phyloP scores from a whole-genome alignment of 2,888 invertebrate species.

The Drosophila longiperda region DNA sequence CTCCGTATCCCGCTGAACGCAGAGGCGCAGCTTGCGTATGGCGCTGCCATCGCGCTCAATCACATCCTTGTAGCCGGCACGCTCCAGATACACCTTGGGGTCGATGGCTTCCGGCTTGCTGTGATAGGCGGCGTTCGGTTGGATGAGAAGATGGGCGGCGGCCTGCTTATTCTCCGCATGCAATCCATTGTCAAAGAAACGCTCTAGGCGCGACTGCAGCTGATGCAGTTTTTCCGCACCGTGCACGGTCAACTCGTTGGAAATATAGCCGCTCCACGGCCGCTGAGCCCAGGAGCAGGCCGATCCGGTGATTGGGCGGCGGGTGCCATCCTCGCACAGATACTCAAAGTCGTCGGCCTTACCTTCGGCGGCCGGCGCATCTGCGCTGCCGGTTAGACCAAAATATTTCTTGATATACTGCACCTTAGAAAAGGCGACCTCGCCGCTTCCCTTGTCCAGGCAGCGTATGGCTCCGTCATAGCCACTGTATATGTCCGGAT shows the following conservation, averaged over 20 bases:
- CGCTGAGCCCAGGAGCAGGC: slow-evolving; percentile 93
- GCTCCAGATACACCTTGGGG: slow-evolving; percentile 87
- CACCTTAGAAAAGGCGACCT: slow-evolving; percentile 94
- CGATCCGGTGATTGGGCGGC: slow-evolving; percentile 88
- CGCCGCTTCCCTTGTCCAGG: slow-evolving; percentile 91
- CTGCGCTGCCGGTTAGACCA: slow-evolving; percentile 88
- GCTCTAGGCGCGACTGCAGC: slow-evolving; percentile 82
- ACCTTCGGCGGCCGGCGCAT: slow-evolving; percentile 85
- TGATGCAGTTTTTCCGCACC: slow-evolving; percentile 77
- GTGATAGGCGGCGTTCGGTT: slow-evolving; percentile 86
- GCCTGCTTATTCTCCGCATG: slow-evolving; percentile 81
- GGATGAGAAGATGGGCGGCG: slow-evolving; percentile 87
- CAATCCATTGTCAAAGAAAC: slow-evolving; percentile 83
- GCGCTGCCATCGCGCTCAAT: slow-evolving; percentile 91
- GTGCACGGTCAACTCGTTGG: slow-evolving; percentile 87
- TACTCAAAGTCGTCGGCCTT: slow-evolving; percentile 90
- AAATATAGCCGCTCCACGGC: slow-evolving; percentile 93
- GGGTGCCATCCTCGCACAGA: slow-evolving; percentile 92
- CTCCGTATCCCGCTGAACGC: slow-evolving; percentile 89
- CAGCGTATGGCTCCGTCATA: slow-evolving; percentile 94
- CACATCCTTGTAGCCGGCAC: slow-evolving; percentile 89
- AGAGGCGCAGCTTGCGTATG: slow-evolving; percentile 88
- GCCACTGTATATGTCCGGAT: slow-evolving; percentile 93
- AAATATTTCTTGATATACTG: slow-evolving; percentile 92
- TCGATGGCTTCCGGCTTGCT: slow-evolving; percentile 85